Base-by-base conservation (phyloP, 2,888 invertebrate genomes). In the Hedychridium roseum region DNA sequence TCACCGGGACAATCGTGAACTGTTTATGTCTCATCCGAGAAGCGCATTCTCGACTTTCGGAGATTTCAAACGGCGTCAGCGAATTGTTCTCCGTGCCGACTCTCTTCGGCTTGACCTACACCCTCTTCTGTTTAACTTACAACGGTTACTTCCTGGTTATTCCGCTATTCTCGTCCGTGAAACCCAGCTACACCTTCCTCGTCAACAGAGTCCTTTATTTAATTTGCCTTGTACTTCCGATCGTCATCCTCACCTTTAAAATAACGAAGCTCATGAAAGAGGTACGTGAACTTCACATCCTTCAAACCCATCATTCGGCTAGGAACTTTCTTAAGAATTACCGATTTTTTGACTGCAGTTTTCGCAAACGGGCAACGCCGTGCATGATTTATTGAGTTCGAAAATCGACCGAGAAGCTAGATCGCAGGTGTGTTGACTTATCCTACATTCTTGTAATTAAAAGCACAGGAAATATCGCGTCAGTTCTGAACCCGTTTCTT, bases 371-470 rank as follows among this genome's bases (percentile, higher is more conserved):
- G 51, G 47, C 1, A 36, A 11, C 7, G 5, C 43, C 3, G 40
- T 64, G 7, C 47, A 55, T 5, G 1, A 12, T 9, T 26, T 64
- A n/a, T 34, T 59, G 9, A 38, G 37, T 5, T 14, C 14, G 2
- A 7, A 50, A 5, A 28, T 50, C 9, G 45, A 42, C 15, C 26
- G 15, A n/a, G 39, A 58, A 12, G 26, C 12, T 5, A 50, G 36
- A 28, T 9, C 40, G 6, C 44, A 64, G 64, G 61, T 61, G 49
- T n/a, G n/a, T n/a, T n/a, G n/a, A n/a, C n/a, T n/a, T n/a, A n/a
- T n/a, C n/a, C n/a, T n/a, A n/a, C n/a, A n/a, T n/a, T n/a, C n/a
- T n/a, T n/a, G n/a, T n/a, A n/a, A n/a, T n/a, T n/a, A n/a, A n/a
- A n/a, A n/a, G n/a, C n/a, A n/a, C n/a, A n/a, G n/a, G n/a, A n/a